These are phyloP conservation scores for Chelonus formosanus DNA, from an alignment of 2,888 invertebrate genomes.

Conservation along the genomic window DNA sequence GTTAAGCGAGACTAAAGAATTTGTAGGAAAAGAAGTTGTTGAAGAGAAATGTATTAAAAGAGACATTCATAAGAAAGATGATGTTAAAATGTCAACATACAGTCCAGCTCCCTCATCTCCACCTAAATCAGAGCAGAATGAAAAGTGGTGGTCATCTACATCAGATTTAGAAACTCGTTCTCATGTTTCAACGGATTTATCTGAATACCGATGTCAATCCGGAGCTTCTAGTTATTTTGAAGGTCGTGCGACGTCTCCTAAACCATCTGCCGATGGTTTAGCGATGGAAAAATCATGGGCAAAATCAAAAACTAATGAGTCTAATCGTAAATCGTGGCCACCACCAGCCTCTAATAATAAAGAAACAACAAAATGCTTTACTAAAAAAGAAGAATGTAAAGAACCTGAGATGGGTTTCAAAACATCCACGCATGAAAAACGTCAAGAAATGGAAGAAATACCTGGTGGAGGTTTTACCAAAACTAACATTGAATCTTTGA, in stretches of 20 bases:
- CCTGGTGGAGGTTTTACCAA: constrained; percentile 56
- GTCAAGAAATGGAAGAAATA: constrained; percentile 53
- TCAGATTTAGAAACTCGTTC: constrained; percentile 55
- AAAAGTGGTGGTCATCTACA: constrained; percentile 53
- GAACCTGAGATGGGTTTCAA: constrained; percentile 56
- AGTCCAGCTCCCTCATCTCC: constrained; percentile 33
- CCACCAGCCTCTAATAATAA: constrained; percentile 50
- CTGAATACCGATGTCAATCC: constrained; percentile 57
- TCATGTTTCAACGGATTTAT: constrained; percentile 57
- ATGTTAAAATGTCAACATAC: constrained; percentile 35
- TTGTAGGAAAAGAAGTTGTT: constrained; percentile 42
- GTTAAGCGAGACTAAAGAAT: constrained; percentile 43
- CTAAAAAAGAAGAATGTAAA: constrained; percentile 55
- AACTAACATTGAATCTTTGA: constrained; percentile 58
- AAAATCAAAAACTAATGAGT: constrained; percentile 65
- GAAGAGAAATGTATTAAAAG: constrained; percentile 50
- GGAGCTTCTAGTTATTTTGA: constrained; percentile 51
- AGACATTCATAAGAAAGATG: constrained; percentile 41
- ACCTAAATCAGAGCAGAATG: constrained; percentile 37
- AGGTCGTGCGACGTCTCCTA: constrained; percentile 58
- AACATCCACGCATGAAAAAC: constrained; percentile 53
- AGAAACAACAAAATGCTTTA: constrained; percentile 50
- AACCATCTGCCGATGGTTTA: constrained; percentile 72
- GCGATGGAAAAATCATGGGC: constrained; percentile 78
- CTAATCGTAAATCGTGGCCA: constrained; percentile 68